A percentile compares a stretch with the other conserved stretches of the same genome.
These are phyloP conservation scores for Mimachlamys varia DNA, from an alignment of 2,888 invertebrate species.

Conservation along the genomic window DNA sequence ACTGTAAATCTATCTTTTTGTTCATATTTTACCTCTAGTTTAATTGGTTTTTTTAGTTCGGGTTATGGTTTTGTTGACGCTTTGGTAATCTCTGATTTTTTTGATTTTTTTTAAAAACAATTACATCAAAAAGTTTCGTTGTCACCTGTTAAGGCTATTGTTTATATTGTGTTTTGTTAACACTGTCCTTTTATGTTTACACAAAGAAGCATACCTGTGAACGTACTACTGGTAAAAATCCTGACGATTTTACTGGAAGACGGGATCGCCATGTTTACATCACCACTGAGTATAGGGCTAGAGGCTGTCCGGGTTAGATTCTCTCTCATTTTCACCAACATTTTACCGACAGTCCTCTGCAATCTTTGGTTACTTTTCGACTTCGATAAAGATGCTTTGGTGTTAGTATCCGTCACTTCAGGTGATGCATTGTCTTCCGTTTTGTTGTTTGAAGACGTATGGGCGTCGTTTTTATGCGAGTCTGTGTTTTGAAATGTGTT, in stretches of 20 bases:
- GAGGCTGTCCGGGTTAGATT: background rate
- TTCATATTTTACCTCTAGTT: no score
- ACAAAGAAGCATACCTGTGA: constrained; percentile 73
- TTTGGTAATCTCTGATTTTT: no score
- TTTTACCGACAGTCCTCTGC: background rate
- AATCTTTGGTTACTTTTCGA: background rate
- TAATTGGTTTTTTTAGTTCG: no score
- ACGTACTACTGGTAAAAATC: constrained; percentile 77
- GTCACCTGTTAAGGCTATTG: no score
- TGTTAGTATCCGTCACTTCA: background rate
- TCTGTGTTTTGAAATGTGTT: background rate
- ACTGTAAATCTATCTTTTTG: no score
- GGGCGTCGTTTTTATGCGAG: background rate
- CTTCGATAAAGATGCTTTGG: background rate
- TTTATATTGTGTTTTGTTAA: no score
- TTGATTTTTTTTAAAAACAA: no score
- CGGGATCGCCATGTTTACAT: constrained; percentile 63
- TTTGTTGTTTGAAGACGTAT: background rate
- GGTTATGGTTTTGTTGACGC: no score
- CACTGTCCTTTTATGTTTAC: no score
- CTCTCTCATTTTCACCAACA: background rate
- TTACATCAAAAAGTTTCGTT: no score
- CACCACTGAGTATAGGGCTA: constrained; percentile 51
- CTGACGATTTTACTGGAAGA: constrained; percentile 70
- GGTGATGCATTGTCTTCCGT: background rate